These are phyloP conservation scores for Colius striatus DNA, from an alignment of 2,113 vertebrate species.

Conservation along the genomic window DNA sequence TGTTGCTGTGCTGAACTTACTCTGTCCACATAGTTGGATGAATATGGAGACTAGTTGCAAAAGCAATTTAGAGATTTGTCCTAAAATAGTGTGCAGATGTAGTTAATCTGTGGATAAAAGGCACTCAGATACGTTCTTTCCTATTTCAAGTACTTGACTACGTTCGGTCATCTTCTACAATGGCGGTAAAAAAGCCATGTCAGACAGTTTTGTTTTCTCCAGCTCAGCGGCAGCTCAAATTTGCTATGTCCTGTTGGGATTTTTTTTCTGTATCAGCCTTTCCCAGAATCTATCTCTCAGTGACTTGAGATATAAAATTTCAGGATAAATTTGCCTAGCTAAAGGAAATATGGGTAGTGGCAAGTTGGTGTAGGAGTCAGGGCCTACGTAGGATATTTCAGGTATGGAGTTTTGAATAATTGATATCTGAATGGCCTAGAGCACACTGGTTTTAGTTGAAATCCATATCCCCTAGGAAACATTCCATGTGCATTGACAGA, in stretches of 20 bases:
- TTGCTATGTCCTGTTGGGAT: not conserved
- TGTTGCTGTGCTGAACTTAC: not conserved
- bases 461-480: not conserved
- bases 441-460: not conserved
- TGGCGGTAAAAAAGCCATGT: not conserved
- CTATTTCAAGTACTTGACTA: not conserved
- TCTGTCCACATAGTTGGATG: not conserved
- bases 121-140: not conserved
- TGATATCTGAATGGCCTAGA: not conserved
- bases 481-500: not conserved
- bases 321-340: not conserved
- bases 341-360: not conserved
- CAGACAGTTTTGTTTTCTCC: not conserved
- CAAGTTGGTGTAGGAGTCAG: not conserved
- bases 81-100: not conserved
- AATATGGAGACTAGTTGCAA: not conserved
- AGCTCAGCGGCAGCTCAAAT: not conserved
- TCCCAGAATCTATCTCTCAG: not conserved
- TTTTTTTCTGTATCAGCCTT: not conserved
- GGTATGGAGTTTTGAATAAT: not conserved
- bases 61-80: not conserved
- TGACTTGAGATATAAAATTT: not conserved
- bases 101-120: not conserved
- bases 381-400: not conserved
- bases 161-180: not conserved